Evolutionary conservation across 1,140 invertebrate genomes (phyloP).

Genomic region (Hirudo medicinalis): DNA sequence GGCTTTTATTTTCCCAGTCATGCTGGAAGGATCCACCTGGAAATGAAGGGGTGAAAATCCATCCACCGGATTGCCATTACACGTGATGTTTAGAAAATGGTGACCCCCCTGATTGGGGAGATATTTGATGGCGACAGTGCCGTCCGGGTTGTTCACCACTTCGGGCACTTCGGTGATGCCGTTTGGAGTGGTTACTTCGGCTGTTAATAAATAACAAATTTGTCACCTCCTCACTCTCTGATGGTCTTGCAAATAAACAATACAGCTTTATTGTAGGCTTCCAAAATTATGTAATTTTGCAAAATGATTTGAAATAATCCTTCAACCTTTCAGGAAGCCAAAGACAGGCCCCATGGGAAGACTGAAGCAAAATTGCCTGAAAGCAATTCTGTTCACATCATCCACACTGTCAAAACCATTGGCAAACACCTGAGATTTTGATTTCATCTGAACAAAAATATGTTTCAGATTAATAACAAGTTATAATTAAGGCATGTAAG

Average conservation of each 20-base stretch:
- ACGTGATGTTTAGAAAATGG: conserved; percentile 74
- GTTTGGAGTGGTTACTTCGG: conserved; percentile 71
- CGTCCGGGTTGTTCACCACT: conserved; percentile 83
- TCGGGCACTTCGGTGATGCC: conserved; percentile 54
- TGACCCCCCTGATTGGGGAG: conserved; percentile 77
- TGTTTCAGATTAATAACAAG: too few relatives aligned
- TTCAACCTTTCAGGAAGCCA: conserved; percentile 17
- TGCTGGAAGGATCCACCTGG: conserved; percentile 74
- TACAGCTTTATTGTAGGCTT: too few relatives aligned
- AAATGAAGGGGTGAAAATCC: conserved; percentile 78
- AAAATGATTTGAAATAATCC: conserved; percentile 4
- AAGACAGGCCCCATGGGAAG: conserved; percentile 21
- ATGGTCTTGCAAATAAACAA: too few relatives aligned
- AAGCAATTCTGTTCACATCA: neutral
- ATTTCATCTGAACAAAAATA: neutral
- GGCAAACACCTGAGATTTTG: neutral
- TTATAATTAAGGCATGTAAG: too few relatives aligned
- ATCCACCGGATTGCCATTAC: conserved; percentile 75
- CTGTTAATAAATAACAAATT: conserved; percentile 7
- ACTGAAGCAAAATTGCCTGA: conserved; percentile 18
- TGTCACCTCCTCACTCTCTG: neutral
- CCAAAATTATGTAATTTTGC: neutral
- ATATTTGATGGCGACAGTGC: conserved; percentile 79
- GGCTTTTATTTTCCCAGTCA: conserved; percentile 76
- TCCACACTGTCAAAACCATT: conserved; percentile 10